Percentiles rank a stretch among this genome's conserved stretches.
Conservation (phyloP, 1,140 invertebrate genomes). For the Caenorhabditis tropicalis region DNA sequence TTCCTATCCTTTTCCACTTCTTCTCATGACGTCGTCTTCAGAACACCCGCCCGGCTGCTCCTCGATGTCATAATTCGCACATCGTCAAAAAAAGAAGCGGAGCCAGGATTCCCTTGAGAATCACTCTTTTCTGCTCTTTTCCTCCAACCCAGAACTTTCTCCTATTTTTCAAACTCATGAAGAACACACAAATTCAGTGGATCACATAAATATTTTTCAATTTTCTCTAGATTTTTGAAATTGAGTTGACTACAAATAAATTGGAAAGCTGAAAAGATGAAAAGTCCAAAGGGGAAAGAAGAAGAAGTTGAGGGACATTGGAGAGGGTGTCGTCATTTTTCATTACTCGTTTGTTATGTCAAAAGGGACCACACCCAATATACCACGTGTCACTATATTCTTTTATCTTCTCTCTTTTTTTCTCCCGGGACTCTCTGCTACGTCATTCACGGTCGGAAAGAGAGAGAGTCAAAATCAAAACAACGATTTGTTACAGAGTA, state of each 20-base stretch:
- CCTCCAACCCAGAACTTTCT: not conserved
- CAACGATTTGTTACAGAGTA: not conserved
- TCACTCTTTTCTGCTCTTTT: not conserved
- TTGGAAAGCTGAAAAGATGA: not conserved
- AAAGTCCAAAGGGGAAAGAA: not conserved
- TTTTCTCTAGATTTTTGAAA: not conserved
- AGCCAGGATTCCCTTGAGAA: not conserved
- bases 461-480: not conserved
- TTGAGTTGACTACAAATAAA: not conserved
- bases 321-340: not conserved
- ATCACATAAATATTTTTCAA: conserved; percentile 7
- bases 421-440: conserved; percentile 24
- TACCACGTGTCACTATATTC: conserved; percentile 23
- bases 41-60: not conserved
- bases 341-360: conserved; percentile 2
- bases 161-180: no score
- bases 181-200: not conserved
- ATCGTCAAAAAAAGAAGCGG: not conserved
- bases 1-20: not conserved
- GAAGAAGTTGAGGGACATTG: not conserved
- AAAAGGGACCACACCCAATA: not conserved
- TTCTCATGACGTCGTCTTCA: not conserved
- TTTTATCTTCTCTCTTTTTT: not conserved
- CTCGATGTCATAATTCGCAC: conserved; percentile 22
- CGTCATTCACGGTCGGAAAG: not conserved